phyloP scores from a whole-genome alignment of 2,113 vertebrate species.

The Mastomys coucha region DNA sequence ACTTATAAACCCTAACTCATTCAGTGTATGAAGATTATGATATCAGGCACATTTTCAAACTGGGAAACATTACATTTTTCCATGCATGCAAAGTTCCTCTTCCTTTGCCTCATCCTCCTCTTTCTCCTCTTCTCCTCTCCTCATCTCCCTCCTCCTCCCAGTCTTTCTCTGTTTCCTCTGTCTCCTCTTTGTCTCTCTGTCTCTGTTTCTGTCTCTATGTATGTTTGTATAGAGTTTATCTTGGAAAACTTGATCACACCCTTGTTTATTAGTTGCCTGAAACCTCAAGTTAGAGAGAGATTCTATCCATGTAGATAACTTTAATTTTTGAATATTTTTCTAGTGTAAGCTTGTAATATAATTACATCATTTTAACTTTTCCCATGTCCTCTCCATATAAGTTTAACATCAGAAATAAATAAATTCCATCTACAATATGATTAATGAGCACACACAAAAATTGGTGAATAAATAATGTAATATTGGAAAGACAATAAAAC shows the following conservation, averaged over 20 bases:
- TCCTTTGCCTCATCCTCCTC: neutral
- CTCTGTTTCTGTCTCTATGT: neutral
- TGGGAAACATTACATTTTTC: neutral
- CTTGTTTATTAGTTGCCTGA: neutral
- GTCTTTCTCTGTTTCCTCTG: too few species aligned
- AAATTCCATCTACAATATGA: neutral
- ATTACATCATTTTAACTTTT: neutral
- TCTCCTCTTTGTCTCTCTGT: neutral
- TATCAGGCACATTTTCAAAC: neutral
- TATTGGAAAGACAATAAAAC: neutral
- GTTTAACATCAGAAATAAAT: neutral
- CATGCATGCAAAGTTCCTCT: neutral
- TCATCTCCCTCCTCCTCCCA: too few species aligned
- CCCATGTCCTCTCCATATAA: neutral
- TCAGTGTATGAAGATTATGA: rapidly evolving
- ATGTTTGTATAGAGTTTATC: neutral
- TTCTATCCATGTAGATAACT: neutral
- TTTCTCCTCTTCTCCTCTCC: neutral
- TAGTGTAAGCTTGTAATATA: neutral
- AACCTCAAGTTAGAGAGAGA: neutral
- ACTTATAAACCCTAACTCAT: neutral
- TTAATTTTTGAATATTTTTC: neutral
- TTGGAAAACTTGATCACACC: neutral
- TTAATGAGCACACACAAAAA: neutral
- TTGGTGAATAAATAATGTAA: neutral